These are phyloP conservation scores for Nineta flava DNA, from an alignment of 2,888 invertebrate species.

Conservation along the genomic window DNA sequence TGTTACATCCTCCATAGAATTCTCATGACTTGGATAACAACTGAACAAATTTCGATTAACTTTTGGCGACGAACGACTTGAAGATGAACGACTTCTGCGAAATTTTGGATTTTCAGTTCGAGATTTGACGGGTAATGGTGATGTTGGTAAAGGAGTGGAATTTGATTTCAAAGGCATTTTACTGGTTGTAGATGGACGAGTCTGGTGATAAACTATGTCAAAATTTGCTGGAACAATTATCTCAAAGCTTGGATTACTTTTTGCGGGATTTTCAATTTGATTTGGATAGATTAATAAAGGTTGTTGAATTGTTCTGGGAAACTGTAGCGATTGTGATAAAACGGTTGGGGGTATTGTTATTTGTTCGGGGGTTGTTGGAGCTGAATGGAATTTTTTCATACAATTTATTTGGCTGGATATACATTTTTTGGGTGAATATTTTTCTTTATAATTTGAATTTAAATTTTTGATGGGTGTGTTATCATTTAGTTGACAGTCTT, in stretches of 20 bases:
- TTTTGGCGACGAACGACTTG: conserved; percentile 21
- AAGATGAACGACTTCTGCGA: not conserved
- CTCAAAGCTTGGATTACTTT: too few species aligned
- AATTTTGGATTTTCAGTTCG: not conserved
- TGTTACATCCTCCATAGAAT: conserved; percentile 4
- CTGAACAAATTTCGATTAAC: conserved; percentile 24
- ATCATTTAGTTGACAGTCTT: not conserved
- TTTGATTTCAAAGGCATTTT: not conserved
- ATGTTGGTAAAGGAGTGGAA: not conserved
- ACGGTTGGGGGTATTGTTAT: too few species aligned
- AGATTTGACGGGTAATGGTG: not conserved
- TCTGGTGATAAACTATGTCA: not conserved
- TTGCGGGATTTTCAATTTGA: not conserved
- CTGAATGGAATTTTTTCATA: conserved; percentile 5
- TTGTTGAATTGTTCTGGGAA: not conserved
- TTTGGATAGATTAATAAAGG: conserved; percentile 1
- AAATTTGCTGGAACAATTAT: not conserved
- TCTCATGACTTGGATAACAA: conserved; percentile 1
- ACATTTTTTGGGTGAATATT: conserved; percentile 29
- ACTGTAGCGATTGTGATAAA: not conserved
- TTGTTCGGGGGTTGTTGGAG: conserved; percentile 3
- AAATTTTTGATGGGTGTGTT: conserved; percentile 8
- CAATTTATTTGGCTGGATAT: conserved; percentile 7
- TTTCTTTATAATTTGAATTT: conserved; percentile 13
- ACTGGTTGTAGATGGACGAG: not conserved